Evolutionary conservation across 2,888 invertebrate species (phyloP).

Genomic region (Cerastis rubricosa): DNA sequence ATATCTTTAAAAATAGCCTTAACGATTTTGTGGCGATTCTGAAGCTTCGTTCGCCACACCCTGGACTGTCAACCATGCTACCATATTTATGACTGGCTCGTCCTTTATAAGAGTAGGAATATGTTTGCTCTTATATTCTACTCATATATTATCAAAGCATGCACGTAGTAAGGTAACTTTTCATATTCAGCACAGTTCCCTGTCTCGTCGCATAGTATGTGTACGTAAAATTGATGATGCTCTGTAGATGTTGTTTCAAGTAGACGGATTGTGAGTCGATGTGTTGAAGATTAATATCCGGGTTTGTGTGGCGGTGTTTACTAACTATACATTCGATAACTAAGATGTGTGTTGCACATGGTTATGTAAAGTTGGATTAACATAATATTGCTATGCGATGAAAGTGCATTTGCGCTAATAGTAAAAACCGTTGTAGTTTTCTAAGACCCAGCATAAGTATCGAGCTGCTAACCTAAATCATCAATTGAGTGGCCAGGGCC

Average conservation of each 20-base stretch:
- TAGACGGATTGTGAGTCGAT: background rate
- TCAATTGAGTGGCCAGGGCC: background rate
- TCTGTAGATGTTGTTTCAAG: background rate
- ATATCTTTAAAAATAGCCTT: too few species aligned
- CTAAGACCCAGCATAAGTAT: background rate
- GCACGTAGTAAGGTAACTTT: conserved; percentile 39
- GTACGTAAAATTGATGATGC: conserved; percentile 42
- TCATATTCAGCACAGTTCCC: conserved; percentile 23
- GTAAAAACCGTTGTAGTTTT: background rate
- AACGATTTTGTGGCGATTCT: too few species aligned
- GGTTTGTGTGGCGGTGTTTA: conserved; percentile 24
- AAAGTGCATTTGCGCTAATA: background rate
- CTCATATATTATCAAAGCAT: background rate
- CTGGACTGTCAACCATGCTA: background rate
- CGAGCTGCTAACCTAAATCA: background rate
- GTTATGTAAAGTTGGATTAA: background rate
- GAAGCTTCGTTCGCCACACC: background rate
- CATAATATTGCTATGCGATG: background rate
- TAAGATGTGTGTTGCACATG: background rate
- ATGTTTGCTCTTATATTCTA: background rate
- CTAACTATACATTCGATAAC: conserved; percentile 4
- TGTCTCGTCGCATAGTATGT: conserved; percentile 5
- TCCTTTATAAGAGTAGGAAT: background rate
- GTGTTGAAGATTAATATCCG: conserved; percentile 34
- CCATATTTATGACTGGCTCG: background rate